Base-by-base conservation (phyloP, 2,113 vertebrate genomes). In the Mastomys natalensis region DNA sequence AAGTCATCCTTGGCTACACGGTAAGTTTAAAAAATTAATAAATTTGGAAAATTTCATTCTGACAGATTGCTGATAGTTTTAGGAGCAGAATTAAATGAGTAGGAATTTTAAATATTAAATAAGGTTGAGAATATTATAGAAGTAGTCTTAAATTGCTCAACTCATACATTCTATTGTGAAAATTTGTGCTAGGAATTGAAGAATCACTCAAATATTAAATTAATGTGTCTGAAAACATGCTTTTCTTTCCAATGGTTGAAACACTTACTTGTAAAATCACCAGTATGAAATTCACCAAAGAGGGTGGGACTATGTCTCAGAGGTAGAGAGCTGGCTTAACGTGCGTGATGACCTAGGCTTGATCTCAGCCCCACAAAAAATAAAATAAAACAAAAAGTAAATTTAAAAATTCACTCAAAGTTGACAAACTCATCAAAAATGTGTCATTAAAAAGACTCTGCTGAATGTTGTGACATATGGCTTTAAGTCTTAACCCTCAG, bases 31-130 rank as follows among this genome's bases (percentile, higher is more conserved):
- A 60, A 64, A 45, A 7, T 29, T 45, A 45, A 85, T 68, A 86
- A 86, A 48, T 66, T 68, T 68, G 13, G 76, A 96, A 74, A 87
- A 86, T 16, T 51, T 89, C 93, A 22, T 53, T 91, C 81, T 94
- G 40, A 80, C 34, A 93, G 5, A 82, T 13, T 93, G 34, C 62
- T 92, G 34, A 51, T 66, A 94, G 85, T 74, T 90, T 73, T 81
- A 91, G 60, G 5, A 29, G 86, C 15, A 76, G 31, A 40, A 77
- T 85, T 89, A 93, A 89, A 68, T 80, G 62, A 89, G 34, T 62
- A 81, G 90, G 58, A 11, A 89, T 89, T 84, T 93, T 90, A 85
- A 94, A 72, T 85, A 87, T 62, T 93, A 93, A 85, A 92, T 16
- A 95, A 73, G 31, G 12, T 10, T 84, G 12, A 87, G 34, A 94